Evolutionary conservation across 2,797 vertebrate genomes (phyloP), one percentile per base, ranked within the genome.

Genomic region (Acomys russatus): DNA sequence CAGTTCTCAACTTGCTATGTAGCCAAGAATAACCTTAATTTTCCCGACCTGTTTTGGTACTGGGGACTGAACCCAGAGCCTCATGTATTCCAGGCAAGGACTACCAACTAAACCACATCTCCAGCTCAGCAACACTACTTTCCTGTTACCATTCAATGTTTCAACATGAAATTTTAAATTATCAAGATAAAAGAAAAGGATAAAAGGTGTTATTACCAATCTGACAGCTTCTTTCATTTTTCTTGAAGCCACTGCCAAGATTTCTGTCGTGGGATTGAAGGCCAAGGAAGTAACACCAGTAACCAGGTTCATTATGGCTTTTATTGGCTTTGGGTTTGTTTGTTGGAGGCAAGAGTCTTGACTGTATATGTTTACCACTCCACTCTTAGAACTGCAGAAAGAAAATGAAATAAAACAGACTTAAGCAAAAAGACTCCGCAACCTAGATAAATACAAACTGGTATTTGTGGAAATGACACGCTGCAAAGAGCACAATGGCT

Each of bases 351-450:
- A 99, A 91, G 96, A 98, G 94, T 99, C 99, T 97, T 99, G 99
- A 22, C 97, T 98, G 96, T 99, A 99, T 70, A 99, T 85, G 97
- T 99, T 99, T 91, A 99, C 99, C 96, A 99, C 99, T 9, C 99
- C 99, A 1, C 99, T 99, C 98, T 98, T 98, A 74, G 99, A 99
- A 76, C 99, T 99, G 97, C 22, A 96, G 97, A 92, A 35, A 96
- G n/a, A 96, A 96, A 97, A 88, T 20, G 3, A 54, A 92, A 88
- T 49, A 88, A n/a, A 66, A 89, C 15, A 71, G 56, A 95, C 82
- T 94, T 70, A 96, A 90, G 59, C 54, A 61, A 87, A 95, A 94
- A 90, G 38, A 17, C 33, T 96, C 91, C 20, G 76, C 22, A 94
- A 90, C 20, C 64, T 77, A 88, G 30, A 17, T 66, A 35, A 94